Percentiles rank a stretch among this genome's conserved stretches.
Evolutionary conservation across 2,888 invertebrate species (phyloP).

Genomic region (Scaptomyza cyrtandrae): DNA sequence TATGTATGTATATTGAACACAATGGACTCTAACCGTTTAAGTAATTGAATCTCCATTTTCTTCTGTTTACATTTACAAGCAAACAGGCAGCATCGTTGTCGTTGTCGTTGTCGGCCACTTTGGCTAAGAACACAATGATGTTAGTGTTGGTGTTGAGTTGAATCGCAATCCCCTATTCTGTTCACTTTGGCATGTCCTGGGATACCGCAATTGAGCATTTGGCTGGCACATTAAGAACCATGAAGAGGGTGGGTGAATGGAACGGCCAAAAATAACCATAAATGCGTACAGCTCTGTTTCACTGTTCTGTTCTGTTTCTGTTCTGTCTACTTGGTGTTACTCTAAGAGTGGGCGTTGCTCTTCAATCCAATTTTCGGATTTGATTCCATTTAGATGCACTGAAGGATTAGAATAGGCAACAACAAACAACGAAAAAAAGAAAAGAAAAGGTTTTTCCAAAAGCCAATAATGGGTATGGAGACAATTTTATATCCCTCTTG

Average conservation of each 20-base stretch:
- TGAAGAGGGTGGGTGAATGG: slow-evolving; percentile 19
- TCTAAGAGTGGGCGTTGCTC: slow-evolving; percentile 76
- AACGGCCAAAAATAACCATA: slow-evolving; percentile 52
- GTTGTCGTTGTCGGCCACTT: slow-evolving; percentile 61
- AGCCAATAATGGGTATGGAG: slow-evolving; percentile 66
- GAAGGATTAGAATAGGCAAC: slow-evolving; percentile 69
- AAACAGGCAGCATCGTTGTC: slow-evolving; percentile 38
- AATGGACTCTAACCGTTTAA: slow-evolving; percentile 84
- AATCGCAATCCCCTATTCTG: slow-evolving; percentile 62
- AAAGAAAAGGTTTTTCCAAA: slow-evolving; percentile 39
- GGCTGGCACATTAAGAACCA: slow-evolving; percentile 67
- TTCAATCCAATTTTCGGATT: slow-evolving; percentile 81
- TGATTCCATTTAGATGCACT: slow-evolving; percentile 76
- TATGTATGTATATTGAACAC: slow-evolving; percentile 69
- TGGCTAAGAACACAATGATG: slow-evolving; percentile 53
- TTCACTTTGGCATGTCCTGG: slow-evolving; percentile 78
- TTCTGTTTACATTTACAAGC: slow-evolving; percentile 77
- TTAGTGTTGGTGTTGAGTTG: slow-evolving; percentile 44
- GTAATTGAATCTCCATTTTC: slow-evolving; percentile 85
- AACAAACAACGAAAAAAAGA: not conserved
- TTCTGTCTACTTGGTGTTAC: slow-evolving; percentile 32
- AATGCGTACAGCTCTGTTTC: slow-evolving; percentile 29
- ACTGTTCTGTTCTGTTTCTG: not conserved
- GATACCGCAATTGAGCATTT: slow-evolving; percentile 80
- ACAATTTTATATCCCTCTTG: slow-evolving; percentile 81